Percentiles rank a stretch among this genome's conserved stretches.
Conservation (phyloP, 2,888 invertebrate genomes). For the Xestia sexstrigata region DNA sequence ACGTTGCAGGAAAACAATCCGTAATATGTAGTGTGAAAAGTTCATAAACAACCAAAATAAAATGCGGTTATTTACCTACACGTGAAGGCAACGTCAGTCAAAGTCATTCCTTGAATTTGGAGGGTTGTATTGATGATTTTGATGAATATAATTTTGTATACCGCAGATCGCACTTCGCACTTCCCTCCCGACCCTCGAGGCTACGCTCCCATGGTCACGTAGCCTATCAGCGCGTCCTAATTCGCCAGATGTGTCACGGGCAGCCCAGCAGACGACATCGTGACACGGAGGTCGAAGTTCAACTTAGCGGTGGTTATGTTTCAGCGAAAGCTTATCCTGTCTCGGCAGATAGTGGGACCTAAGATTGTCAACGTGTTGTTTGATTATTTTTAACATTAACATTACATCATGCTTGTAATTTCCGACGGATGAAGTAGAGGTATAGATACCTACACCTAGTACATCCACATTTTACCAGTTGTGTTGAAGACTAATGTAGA, state of each 20-base stretch:
- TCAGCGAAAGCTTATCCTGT: constrained; percentile 59
- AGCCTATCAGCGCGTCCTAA: constrained; percentile 40
- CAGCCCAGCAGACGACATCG: constrained; percentile 59
- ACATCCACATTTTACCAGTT: neutral
- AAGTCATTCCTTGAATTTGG: no score
- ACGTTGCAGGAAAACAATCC: neutral
- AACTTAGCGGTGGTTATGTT: constrained; percentile 38
- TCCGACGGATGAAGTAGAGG: neutral
- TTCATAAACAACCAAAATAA: neutral
- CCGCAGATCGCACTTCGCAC: constrained; percentile 22
- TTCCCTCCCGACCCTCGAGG: constrained; percentile 28
- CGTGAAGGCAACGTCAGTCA: constrained; percentile 7
- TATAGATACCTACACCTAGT: neutral
- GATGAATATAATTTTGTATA: no score
- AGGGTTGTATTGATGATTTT: no score
- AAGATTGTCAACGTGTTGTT: constrained; percentile 38
- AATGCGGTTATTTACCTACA: neutral
- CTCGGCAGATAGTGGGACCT: constrained; percentile 65
- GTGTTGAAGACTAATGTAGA: neutral
- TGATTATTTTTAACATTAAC: neutral
- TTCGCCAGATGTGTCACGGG: constrained; percentile 27
- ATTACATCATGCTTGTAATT: neutral
- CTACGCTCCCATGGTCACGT: constrained; percentile 56
- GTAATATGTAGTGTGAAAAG: neutral
- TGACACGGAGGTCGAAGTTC: constrained; percentile 53